Evolutionary conservation across 2,888 invertebrate species (phyloP), one percentile per base, ranked within the genome.

Genomic region (Apamea sordens): DNA sequence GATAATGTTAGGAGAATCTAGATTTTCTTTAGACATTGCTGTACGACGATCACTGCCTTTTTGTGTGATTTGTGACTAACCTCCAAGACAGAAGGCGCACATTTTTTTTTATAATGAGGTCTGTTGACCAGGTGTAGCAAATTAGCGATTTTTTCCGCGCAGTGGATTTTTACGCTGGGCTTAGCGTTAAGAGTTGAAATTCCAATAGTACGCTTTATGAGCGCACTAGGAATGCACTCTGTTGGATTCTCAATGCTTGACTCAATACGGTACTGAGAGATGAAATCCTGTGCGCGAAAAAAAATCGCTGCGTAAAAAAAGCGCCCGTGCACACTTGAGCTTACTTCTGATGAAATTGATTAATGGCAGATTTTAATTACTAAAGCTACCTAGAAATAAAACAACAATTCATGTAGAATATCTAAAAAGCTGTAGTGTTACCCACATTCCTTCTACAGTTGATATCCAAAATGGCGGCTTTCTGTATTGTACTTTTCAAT

Each of bases 1-100:
- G 79, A 82, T 79, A 88, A 71, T 73, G 24, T 74, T 77, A 68
- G 56, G 36, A 69, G 68, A 72, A 68, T 64, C 63, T 85, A 77
- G 67, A 81, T 36, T 73, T 77, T 68, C 44, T 50, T 21, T 71
- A 65, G 77, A 76, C n/a, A 50, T 84, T 73, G 67, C 67, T 70
- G 44, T 44, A 36, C 59, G 65, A 80, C 18, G 24, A 73, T 41
- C 67, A 77, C 53, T 80, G 73, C 44, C 36, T 74, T 63, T 47
- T 84, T 18, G 15, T 73, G 32, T 73, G 15, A 53, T n/a, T 50
- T 56, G 18, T 50, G 10, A 44, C 8, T n/a, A 41, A 59, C 32
- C 8, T 13, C 11, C n/a, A 15, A 80, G 41, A 50, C 18, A 24
- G 0, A 59, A 36, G 13, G 41, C 24, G 13, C 13, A 1, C 1